Evolutionary conservation across 35 echinoderm and acorn worm genomes (phyloP), one percentile per base, ranked within the genome.

Genomic region (Ophiothrix spiculata): DNA sequence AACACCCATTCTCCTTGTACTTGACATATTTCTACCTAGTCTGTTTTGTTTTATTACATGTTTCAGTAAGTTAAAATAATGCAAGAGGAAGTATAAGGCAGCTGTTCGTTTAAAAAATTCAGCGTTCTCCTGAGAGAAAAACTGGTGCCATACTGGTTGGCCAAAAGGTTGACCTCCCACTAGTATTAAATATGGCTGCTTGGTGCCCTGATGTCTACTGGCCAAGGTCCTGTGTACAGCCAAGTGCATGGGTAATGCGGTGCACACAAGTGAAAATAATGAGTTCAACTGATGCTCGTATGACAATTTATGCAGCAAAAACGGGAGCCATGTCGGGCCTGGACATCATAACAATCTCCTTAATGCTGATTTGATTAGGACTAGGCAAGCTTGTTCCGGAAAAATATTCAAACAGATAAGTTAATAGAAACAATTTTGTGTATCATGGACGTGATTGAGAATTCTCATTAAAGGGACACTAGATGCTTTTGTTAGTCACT

Each of bases 141-240:
- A 21, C 78, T 34, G 80, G 81, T 64, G 81, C 81, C 81, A 28
- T 10, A 11, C 32, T 84, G 60, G 60, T 28, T 28, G 17, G 60
- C 60, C 60, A 69, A 69, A 49, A 69, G 60, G 60, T 60, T 84
- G 81, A 84, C 81, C 81, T 84, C 81, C 81, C 63, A 84, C 54
- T 35, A 23, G 81, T 56, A 64, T 84, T 69, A n/a, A 84, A 84
- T 84, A 84, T 84, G 81, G 81, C 63, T 36, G 42, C 54, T 54
- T 84, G 81, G 81, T 64, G 81, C 31, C 81, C 36, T 32, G 6
- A 32, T 84, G 81, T 84, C 81, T 84, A 36, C 54, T 35, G 81
- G 81, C 81, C 81, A 84, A 84, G 81, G 81, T 84, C 63, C 60
- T 69, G 17, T 69, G 25, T 69, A 69, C 60, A 25, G 60, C 60